Conservation (phyloP, 2,113 vertebrate genomes). For the Myotis davidii region DNA sequence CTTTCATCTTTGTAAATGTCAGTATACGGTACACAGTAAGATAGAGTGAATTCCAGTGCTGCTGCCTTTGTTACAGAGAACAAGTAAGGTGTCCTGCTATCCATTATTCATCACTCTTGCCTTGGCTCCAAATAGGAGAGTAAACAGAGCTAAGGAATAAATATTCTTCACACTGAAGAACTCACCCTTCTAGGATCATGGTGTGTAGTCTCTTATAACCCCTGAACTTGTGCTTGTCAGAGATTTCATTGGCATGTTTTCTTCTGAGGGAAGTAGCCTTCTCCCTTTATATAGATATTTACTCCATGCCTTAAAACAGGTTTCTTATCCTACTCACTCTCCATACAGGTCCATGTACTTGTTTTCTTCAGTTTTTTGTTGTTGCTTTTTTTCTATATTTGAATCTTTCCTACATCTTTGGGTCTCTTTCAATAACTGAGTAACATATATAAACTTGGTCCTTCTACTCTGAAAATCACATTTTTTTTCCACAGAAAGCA, state of each 20-base stretch:
- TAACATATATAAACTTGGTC: neutral
- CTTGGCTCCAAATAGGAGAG: slow-evolving; percentile 64
- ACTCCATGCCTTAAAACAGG: neutral
- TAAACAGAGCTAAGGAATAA: slow-evolving; percentile 68
- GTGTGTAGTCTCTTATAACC: slow-evolving; percentile 35
- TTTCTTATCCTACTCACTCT: neutral
- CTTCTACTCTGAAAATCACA: neutral
- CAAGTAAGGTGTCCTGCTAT: slow-evolving; percentile 68
- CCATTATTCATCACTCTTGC: slow-evolving; percentile 67
- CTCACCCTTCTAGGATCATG: slow-evolving; percentile 16
- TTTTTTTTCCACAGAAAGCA: neutral
- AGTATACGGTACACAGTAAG: slow-evolving; percentile 50
- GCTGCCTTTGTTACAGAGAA: slow-evolving; percentile 56
- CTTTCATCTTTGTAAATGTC: slow-evolving; percentile 63
- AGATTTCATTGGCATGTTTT: slow-evolving; percentile 32
- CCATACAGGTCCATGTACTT: neutral
- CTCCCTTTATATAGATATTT: neutral
- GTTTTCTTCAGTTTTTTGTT: neutral
- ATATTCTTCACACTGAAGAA: slow-evolving; percentile 52
- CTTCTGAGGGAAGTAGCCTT: neutral
- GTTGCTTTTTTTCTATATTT: neutral
- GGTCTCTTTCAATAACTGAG: neutral
- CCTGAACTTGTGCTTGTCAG: slow-evolving; percentile 25
- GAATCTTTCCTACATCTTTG: neutral
- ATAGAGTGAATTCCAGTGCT: slow-evolving; percentile 52